Base-by-base conservation (phyloP, 2,113 vertebrate genomes). In the Aleadryas rufinucha region DNA sequence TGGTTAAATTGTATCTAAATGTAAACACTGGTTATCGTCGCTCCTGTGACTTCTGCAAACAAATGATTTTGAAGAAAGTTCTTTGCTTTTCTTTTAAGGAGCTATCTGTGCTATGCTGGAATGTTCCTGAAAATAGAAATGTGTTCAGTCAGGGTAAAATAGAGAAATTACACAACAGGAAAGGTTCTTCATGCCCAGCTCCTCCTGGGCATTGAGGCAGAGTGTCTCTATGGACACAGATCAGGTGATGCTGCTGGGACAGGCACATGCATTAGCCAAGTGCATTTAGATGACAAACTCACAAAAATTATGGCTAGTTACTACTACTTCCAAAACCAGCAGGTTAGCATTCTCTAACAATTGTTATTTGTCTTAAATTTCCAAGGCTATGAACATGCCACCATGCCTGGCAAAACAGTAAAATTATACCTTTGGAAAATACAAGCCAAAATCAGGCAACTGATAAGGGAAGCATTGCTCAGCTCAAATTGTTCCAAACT, bases 261-360 rank as follows among this genome's bases (percentile, higher is more conserved):
- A 59, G 39, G 56, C 2, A 2, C 1, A 0, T 13, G 44, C 3
- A 6, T 57, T 31, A 68, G 35, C 9, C 11, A 16, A 66, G 12
- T 56, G 47, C 41, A 79, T 68, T 84, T 31, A 68, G 37, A 42
- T 4, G 21, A 42, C 13, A 22, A 7, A 7, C 14, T 65, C 24
- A 28, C 31, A 15, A 45, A 81, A 84, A 79, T 7, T 9, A 27
- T 11, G n/a, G 19, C 52, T 37, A 31, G 5, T 13, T 89, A 50
- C 4, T 27, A 9, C 27, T 18, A 20, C 10, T 79, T 79, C 53
- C 59, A 79, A 72, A 93, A 6, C 9, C 33, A 75, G 15, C 19
- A 87, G 33, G 17, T 50, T 7, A 54, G 11, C 10, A 13, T 49
- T 54, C 49, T 76, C 64, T 39, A 69, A 22, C 63, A 37, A 61